Conservation (phyloP, 2,113 vertebrate species). For the Mandrillus leucophaeus region DNA sequence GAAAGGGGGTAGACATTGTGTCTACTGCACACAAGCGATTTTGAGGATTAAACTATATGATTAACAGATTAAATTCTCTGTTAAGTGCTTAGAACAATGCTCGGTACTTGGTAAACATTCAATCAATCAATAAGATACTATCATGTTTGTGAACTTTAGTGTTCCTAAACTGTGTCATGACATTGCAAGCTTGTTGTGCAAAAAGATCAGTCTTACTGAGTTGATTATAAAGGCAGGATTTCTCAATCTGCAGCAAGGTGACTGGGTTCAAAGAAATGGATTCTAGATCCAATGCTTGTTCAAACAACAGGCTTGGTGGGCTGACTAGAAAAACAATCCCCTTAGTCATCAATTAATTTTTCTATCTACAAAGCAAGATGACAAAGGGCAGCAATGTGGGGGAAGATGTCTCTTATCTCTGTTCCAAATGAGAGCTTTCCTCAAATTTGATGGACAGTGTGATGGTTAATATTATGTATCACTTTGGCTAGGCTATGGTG, state of each 20-base stretch:
- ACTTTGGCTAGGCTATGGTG: background rate
- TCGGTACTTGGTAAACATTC: background rate
- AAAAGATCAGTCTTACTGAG: background rate
- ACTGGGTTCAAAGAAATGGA: background rate
- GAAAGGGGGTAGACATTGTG: background rate
- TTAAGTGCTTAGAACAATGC: background rate
- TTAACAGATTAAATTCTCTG: background rate
- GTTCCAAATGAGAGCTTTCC: background rate
- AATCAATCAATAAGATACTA: background rate
- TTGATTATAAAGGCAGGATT: background rate
- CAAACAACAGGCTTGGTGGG: background rate
- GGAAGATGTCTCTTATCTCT: background rate
- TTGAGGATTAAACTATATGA: no score
- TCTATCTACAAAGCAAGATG: background rate
- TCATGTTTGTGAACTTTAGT: background rate
- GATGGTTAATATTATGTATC: background rate
- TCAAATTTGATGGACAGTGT: fast-evolving
- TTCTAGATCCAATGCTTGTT: background rate
- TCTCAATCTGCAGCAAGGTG: no score
- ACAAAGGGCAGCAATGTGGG: background rate
- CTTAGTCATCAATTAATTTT: background rate
- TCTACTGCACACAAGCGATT: background rate
- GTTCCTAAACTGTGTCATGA: background rate
- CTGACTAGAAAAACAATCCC: no score
- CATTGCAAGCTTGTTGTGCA: background rate